Conservation (phyloP, 2,113 vertebrate species). For the Pterocles orientalis region DNA sequence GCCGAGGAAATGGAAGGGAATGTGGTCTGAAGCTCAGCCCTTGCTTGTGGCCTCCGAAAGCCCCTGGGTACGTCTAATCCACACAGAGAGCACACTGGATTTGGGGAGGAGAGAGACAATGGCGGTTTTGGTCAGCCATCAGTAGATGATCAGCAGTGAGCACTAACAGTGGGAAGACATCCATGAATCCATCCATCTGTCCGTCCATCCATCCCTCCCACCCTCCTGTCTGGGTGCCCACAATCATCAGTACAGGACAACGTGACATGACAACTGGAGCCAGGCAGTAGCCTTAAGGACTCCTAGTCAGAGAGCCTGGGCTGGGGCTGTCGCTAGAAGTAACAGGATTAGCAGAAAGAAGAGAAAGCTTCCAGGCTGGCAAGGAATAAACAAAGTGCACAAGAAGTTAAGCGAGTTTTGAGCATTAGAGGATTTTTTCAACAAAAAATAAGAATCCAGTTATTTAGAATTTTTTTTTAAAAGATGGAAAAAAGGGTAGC, state of each 20-base stretch:
- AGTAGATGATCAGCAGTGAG: neutral
- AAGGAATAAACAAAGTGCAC: neutral
- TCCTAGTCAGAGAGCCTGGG: rapidly evolving
- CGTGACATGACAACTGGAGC: neutral
- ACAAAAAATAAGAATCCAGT: neutral
- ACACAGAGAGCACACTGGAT: neutral
- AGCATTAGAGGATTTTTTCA: neutral
- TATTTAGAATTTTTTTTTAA: neutral
- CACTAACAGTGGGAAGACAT: neutral
- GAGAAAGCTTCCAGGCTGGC: neutral
- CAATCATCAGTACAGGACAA: neutral
- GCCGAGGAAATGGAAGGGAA: rapidly evolving
- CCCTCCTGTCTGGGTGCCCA: neutral
- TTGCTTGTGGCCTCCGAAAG: neutral
- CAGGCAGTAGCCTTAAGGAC: neutral
- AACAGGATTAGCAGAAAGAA: conserved; percentile 6
- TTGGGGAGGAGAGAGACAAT: neutral
- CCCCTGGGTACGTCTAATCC: neutral
- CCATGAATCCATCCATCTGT: neutral
- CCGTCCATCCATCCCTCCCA: neutral
- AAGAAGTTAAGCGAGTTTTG: neutral
- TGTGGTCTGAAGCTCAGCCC: neutral
- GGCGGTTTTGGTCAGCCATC: rapidly evolving
- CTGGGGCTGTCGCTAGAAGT: neutral
- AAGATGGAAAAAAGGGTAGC: rapidly evolving